These are phyloP conservation scores for Stegastes partitus DNA, from an alignment of 2,113 vertebrate species.

Conservation along the genomic window DNA sequence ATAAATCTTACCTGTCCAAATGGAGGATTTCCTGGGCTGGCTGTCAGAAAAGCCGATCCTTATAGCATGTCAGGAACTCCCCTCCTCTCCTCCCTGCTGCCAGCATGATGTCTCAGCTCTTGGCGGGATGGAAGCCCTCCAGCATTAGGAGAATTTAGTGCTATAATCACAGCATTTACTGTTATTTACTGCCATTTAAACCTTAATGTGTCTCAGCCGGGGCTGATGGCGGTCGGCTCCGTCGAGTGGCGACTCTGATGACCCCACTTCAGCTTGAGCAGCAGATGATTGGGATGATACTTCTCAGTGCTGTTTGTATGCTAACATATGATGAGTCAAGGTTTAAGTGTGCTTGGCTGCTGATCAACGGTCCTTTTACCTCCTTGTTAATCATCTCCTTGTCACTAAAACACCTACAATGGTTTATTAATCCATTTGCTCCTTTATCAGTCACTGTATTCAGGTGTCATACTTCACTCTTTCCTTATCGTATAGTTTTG, in stretches of 20 bases:
- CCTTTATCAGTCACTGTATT: background rate
- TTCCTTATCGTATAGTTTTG: background rate
- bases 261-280: constrained; percentile 53
- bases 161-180: constrained; percentile 58
- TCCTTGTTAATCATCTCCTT: constrained; percentile 22
- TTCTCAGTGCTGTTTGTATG: constrained; percentile 27
- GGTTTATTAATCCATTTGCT: background rate
- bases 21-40: constrained; percentile 29
- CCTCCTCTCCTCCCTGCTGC: constrained; percentile 37
- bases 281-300: constrained; percentile 40
- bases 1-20: constrained; percentile 29
- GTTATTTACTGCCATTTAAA: constrained; percentile 64
- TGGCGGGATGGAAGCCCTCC: constrained; percentile 34
- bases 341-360: constrained; percentile 21
- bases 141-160: constrained; percentile 54
- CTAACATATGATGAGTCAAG: constrained; percentile 26
- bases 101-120: constrained; percentile 60
- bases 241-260: constrained; percentile 61
- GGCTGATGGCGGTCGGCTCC: constrained; percentile 32
- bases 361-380: constrained; percentile 9
- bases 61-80: constrained; percentile 42
- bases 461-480: background rate
- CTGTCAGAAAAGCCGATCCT: constrained; percentile 47
- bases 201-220: constrained; percentile 44
- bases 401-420: background rate